Conservation (phyloP, 2,113 vertebrate genomes). For the Cebus imitator region DNA sequence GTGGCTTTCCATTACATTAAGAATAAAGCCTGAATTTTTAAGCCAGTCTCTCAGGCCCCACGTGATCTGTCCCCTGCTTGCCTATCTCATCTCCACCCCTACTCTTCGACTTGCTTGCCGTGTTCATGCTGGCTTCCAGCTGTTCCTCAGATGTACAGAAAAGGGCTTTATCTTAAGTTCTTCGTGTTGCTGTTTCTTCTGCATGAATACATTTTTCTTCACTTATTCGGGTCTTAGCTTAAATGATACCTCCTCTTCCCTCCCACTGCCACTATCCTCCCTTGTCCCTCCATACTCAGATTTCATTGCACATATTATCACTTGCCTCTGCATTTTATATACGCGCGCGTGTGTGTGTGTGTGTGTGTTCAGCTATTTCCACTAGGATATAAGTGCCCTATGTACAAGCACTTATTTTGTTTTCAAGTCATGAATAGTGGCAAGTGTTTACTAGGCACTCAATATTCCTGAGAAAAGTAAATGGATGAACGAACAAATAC, state of each 20-base stretch:
- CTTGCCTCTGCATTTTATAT: neutral
- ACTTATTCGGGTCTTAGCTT: neutral
- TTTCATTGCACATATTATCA: neutral
- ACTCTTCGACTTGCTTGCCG: neutral
- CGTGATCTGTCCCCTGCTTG: neutral
- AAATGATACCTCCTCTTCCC: neutral
- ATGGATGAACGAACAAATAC: neutral
- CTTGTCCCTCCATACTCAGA: neutral
- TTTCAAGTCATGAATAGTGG: neutral
- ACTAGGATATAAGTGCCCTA: neutral
- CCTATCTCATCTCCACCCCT: neutral
- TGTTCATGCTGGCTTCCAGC: neutral
- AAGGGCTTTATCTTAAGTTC: neutral
- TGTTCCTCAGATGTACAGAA: neutral
- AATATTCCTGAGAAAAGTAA: neutral
- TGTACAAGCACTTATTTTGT: neutral
- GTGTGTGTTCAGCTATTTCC: neutral
- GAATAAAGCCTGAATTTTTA: neutral
- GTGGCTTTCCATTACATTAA: neutral
- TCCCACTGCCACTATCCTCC: rapidly evolving
- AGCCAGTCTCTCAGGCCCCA: rapidly evolving
- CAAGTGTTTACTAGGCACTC: neutral
- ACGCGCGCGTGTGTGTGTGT: no score
- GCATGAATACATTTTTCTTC: neutral
- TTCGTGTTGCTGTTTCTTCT: neutral